Evolutionary conservation across 2,888 invertebrate species (phyloP).

Genomic region (Acleris emargana): DNA sequence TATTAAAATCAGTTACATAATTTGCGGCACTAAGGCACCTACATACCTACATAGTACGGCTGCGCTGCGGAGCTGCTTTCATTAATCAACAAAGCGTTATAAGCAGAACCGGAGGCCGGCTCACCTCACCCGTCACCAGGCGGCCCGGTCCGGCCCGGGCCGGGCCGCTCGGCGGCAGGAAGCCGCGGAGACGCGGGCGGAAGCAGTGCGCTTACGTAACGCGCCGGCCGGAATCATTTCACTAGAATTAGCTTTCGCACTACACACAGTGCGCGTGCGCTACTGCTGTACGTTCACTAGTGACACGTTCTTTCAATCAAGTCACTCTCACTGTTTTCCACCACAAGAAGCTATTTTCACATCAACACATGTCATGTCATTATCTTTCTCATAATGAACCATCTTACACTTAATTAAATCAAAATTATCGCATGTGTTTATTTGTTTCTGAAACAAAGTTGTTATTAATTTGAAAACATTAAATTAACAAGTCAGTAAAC

Average conservation of each 20-base stretch:
- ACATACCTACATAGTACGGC: conserved; percentile 1
- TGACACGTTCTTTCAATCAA: conserved; percentile 12
- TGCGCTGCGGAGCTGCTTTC: conserved; percentile 8
- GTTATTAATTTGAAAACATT: too few species aligned
- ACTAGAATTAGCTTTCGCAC: conserved; percentile 30
- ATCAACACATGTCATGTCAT: too few species aligned
- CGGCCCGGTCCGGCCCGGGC: too few species aligned
- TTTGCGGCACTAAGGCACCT: background rate
- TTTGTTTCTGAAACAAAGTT: too few species aligned
- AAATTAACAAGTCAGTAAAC: too few species aligned
- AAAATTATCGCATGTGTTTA: too few species aligned
- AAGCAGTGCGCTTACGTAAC: conserved; percentile 36
- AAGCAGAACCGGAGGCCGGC: background rate
- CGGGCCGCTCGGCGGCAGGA: background rate
- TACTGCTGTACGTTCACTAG: background rate
- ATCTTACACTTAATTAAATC: too few species aligned
- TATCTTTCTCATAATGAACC: too few species aligned
- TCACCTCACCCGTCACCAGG: too few species aligned
- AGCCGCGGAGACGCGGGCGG: conserved; percentile 23
- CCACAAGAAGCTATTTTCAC: too few species aligned
- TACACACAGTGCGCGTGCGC: background rate
- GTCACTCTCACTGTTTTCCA: conserved; percentile 5
- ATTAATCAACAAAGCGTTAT: background rate
- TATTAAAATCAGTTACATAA: conserved; percentile 22
- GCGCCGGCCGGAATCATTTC: conserved; percentile 39